Conservation (phyloP, 2,888 invertebrate genomes). For the Harpalus rufipes region DNA sequence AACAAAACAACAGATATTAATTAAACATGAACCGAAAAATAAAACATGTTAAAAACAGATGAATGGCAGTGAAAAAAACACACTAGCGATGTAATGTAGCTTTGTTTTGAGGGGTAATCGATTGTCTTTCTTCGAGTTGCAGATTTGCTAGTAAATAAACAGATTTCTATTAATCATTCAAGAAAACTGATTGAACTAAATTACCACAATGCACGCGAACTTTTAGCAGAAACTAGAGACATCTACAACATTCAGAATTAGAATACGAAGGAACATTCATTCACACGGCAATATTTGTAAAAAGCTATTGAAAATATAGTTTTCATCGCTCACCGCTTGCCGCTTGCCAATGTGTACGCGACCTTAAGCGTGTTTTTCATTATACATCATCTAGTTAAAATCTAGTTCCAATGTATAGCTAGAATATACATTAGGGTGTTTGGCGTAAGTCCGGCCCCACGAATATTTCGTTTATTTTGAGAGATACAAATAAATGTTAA, state of each 20-base stretch:
- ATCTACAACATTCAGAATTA: conserved; percentile 32
- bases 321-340: no score
- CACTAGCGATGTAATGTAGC: conserved; percentile 12
- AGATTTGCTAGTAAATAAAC: conserved; percentile 56
- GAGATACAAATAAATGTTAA: no score
- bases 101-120: conserved; percentile 40
- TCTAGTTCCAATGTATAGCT: no score
- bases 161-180: conserved; percentile 64
- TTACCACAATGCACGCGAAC: conserved; percentile 43
- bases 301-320: no score
- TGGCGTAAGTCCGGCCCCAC: no score
- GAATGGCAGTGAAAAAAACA: conserved; percentile 2
- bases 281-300: no score
- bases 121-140: conserved; percentile 41
- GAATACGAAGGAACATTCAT: neutral
- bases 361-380: no score
- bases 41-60: conserved; percentile 17
- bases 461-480: no score
- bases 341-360: no score
- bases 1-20: conserved; percentile 12
- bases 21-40: conserved; percentile 18
- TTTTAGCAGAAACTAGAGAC: conserved; percentile 6
- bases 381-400: no score
- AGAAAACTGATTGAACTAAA: conserved; percentile 50
- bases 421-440: no score